Base-by-base conservation (phyloP, 2,888 invertebrate genomes). In the Globia sparganii region DNA sequence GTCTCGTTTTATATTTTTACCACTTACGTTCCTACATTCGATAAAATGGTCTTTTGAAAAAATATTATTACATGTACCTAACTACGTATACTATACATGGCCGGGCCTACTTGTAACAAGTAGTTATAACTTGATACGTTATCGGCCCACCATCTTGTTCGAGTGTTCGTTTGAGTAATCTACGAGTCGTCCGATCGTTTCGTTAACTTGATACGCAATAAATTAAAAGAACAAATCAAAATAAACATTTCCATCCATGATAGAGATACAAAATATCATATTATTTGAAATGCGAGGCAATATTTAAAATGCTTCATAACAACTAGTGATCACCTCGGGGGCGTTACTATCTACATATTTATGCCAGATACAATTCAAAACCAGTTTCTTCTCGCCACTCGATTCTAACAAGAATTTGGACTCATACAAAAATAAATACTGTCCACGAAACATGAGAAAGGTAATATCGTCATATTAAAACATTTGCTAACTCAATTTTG, bases 391-490 rank as follows among this genome's bases (percentile, higher is more conserved):
- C 93, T 92, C 92, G 93, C 92, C 94, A 93, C 92, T 92, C 91
- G 93, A 91, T 94, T 95, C 96, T 96, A 96, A 96, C 96, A 95
- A 96, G 95, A 96, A 96, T 96, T 96, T 94, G 90, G 95, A 93
- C 94, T 94, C 94, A 92, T 94, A 94, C 95, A 93, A 95, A 96
- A 95, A 96, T 96, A 95, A 96, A 96, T 95, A 96, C 94, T 94
- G 94, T 94, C 94, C 94, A 95, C 92, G 95, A 94, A 95, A 95
- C 94, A 93, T 92, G 95, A 95, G 95, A 95, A 95, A 94, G 94
- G 94, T 94, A 94, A 94, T 92, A 91, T 92, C 90, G 92, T 91
- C 90, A 91, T 92, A 92, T 91, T 90, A 88, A 89, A 92, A 91
- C 88, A 85, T 91, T 90, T 90, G 91, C 90, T 90, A 91, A 91